Evolutionary conservation across 2,888 invertebrate species (phyloP).

Genomic region (Synergus umbraculus): DNA sequence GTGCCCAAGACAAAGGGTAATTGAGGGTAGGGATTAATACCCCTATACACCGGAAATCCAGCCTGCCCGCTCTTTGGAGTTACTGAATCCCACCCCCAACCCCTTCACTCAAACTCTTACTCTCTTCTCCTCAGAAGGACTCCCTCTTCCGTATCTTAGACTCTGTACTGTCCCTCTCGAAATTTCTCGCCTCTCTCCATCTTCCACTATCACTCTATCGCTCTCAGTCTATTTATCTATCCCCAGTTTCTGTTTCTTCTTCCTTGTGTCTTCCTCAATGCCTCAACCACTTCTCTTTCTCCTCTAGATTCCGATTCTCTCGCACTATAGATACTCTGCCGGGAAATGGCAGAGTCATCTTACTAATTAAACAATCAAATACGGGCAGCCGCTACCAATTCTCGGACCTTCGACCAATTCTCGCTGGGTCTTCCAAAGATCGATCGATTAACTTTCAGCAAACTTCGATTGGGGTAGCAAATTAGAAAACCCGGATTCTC

Average conservation of each 20-base stretch:
- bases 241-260: slow-evolving; percentile 38
- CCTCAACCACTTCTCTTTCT: slow-evolving; percentile 57
- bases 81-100: slow-evolving; percentile 58
- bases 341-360: slow-evolving; percentile 73
- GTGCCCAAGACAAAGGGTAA: slow-evolving; percentile 78
- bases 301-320: slow-evolving; percentile 55
- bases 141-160: slow-evolving; percentile 49
- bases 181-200: slow-evolving; percentile 51
- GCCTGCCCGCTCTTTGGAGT: slow-evolving; percentile 68
- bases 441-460: slow-evolving; percentile 71
- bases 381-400: slow-evolving; percentile 70
- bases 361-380: slow-evolving; percentile 78
- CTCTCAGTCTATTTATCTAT: slow-evolving; percentile 44
- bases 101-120: slow-evolving; percentile 50
- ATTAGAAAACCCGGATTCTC: slow-evolving; percentile 55
- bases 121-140: slow-evolving; percentile 54
- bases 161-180: slow-evolving; percentile 51
- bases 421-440: slow-evolving; percentile 66
- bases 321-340: slow-evolving; percentile 56
- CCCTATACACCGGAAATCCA: slow-evolving; percentile 76
- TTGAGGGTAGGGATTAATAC: slow-evolving; percentile 78
- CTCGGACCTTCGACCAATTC: slow-evolving; percentile 62
- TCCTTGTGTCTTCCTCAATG: slow-evolving; percentile 48
- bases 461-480: slow-evolving; percentile 69
- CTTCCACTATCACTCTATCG: slow-evolving; percentile 44